A percentile compares a stretch with the other conserved stretches of the same genome.
phyloP scores from a whole-genome alignment of 2,888 invertebrate species.

The Leptopilina syphax region DNA sequence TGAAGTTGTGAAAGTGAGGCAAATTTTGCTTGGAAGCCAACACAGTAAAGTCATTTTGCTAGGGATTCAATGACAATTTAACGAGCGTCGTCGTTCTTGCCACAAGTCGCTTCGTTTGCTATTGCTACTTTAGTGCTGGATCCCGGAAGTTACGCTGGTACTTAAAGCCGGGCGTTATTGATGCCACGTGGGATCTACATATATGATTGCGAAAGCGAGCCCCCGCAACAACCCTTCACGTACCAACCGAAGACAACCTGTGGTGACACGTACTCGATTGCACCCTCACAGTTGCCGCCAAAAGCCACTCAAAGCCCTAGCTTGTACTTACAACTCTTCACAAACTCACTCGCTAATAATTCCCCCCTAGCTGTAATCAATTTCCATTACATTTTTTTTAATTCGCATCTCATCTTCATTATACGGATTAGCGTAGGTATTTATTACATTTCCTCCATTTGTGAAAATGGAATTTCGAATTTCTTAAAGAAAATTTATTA shows the following conservation, averaged over 20 bases:
- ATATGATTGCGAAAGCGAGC: slow-evolving; percentile 25
- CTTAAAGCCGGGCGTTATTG: slow-evolving; percentile 34
- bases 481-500: no score
- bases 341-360: neutral
- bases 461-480: no score
- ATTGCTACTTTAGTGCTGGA: slow-evolving; percentile 3
- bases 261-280: neutral
- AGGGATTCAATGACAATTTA: slow-evolving; percentile 33
- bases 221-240: slow-evolving; percentile 27
- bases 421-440: no score
- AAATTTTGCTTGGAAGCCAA: neutral
- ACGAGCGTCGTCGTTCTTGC: slow-evolving; percentile 16
- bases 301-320: slow-evolving; percentile 17
- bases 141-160: slow-evolving; percentile 36
- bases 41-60: neutral
- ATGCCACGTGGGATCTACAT: slow-evolving; percentile 35
- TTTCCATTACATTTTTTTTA: no score
- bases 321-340: slow-evolving; percentile 6
- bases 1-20: slow-evolving; percentile 9
- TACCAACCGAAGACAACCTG: slow-evolving; percentile 19
- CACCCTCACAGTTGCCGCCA: slow-evolving; percentile 9
- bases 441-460: no score
- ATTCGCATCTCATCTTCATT: no score
- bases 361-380: no score
- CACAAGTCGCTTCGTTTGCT: slow-evolving; percentile 19